Evolutionary conservation across 1,140 invertebrate genomes (phyloP).

Genomic region (Holotrichia oblita): DNA sequence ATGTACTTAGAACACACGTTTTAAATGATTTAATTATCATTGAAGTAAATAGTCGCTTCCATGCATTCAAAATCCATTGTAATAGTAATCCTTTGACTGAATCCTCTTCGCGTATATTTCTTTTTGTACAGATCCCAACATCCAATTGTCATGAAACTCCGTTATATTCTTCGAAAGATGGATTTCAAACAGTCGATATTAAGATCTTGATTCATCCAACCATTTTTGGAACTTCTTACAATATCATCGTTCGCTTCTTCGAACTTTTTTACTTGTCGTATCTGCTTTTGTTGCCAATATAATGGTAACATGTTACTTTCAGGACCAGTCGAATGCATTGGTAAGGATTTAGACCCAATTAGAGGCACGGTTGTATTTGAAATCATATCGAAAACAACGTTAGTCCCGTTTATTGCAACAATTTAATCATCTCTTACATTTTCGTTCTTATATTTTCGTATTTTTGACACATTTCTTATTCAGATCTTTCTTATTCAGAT

Average conservation of each 20-base stretch:
- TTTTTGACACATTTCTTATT: too few species aligned
- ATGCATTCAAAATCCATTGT: neutral
- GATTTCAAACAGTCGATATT: neutral
- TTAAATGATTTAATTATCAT: too few species aligned
- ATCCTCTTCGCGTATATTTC: neutral
- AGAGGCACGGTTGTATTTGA: too few species aligned
- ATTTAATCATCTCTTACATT: too few species aligned
- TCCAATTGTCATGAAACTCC: neutral
- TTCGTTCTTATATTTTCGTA: too few species aligned
- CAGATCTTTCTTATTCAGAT: too few species aligned
- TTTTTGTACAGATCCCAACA: neutral
- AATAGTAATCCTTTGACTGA: neutral
- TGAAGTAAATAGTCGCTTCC: neutral
- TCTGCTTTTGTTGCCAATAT: neutral
- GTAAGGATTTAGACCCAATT: too few species aligned
- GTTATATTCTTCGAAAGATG: neutral
- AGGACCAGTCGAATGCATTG: too few species aligned
- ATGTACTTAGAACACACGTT: neutral
- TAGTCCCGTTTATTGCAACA: too few species aligned
- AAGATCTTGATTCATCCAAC: neutral
- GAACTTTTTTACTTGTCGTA: neutral
- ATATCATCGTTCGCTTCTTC: neutral
- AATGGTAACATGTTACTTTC: too few species aligned
- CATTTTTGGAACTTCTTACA: neutral
- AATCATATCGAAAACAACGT: too few species aligned